These are phyloP conservation scores for Melanotaenia pygmaea DNA, from an alignment of 2,797 vertebrate genomes.

Conservation along the genomic window DNA sequence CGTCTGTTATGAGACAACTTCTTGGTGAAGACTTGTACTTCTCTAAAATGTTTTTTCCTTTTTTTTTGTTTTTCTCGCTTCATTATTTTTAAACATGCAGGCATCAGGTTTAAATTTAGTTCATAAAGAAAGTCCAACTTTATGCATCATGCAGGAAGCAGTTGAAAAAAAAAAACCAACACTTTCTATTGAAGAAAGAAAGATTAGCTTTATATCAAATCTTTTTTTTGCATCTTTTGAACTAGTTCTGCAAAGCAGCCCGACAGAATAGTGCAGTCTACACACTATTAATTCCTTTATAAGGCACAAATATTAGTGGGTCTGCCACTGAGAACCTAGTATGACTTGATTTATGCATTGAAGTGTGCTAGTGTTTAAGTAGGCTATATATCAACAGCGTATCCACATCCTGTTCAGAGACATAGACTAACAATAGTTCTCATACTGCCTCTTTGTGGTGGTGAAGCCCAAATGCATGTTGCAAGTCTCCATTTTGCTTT, in stretches of 20 bases:
- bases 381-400: not conserved
- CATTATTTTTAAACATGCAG: not conserved
- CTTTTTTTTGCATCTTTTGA: too few relatives aligned
- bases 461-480: slow-evolving; percentile 5
- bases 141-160: slow-evolving; percentile 5
- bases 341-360: not conserved
- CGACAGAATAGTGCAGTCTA: not conserved
- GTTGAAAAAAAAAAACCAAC: not conserved
- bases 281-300: not conserved
- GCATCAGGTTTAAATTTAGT: not conserved
- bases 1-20: slow-evolving; percentile 35
- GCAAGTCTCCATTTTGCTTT: slow-evolving; percentile 56
- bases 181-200: slow-evolving; percentile 2
- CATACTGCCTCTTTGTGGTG: slow-evolving; percentile 52
- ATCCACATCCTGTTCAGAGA: slow-evolving; percentile 25
- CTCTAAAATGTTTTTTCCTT: not conserved
- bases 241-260: not conserved
- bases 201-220: slow-evolving; percentile 3
- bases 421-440: not conserved
- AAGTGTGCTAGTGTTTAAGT: not conserved
- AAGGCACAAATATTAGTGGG: not conserved
- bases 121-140: not conserved
- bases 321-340: not conserved
- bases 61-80: not conserved
- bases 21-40: not conserved